phyloP scores from a whole-genome alignment of 2,113 vertebrate species.

The Dolichotis patagonum region DNA sequence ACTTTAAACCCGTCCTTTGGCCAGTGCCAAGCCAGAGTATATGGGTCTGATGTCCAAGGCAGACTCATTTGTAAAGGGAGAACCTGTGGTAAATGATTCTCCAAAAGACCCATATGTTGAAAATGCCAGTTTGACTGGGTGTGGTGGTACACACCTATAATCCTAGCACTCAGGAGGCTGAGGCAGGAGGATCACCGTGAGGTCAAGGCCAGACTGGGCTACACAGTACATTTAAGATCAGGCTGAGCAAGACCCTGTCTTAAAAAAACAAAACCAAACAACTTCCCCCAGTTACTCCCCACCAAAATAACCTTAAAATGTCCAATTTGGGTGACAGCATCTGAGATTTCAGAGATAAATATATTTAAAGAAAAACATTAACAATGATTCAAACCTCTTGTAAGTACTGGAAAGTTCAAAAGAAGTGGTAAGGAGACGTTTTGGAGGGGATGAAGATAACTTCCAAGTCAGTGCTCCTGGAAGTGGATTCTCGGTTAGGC shows the following conservation, averaged over 20 bases:
- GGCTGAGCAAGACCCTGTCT: neutral
- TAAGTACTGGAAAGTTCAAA: neutral
- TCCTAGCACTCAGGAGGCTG: neutral
- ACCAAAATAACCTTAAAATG: neutral
- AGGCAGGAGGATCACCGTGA: neutral
- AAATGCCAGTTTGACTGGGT: neutral
- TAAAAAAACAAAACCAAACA: neutral
- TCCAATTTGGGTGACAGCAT: neutral
- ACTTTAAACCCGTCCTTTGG: neutral
- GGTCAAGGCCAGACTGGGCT: neutral
- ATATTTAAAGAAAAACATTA: neutral
- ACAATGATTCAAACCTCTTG: neutral
- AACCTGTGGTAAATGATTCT: neutral
- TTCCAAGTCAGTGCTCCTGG: neutral
- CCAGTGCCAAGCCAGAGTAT: neutral
- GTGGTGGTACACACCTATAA: neutral
- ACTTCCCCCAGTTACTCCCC: neutral
- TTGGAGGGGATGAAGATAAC: neutral
- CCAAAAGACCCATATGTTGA: neutral
- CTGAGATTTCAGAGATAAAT: neutral
- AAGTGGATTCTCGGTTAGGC: too few relatives aligned
- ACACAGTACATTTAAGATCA: neutral
- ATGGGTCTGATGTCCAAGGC: neutral
- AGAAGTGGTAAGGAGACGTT: neutral
- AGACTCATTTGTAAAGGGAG: neutral